Conservation (phyloP, 1,140 invertebrate genomes). For the Trichomalopsis sarcophagae region DNA sequence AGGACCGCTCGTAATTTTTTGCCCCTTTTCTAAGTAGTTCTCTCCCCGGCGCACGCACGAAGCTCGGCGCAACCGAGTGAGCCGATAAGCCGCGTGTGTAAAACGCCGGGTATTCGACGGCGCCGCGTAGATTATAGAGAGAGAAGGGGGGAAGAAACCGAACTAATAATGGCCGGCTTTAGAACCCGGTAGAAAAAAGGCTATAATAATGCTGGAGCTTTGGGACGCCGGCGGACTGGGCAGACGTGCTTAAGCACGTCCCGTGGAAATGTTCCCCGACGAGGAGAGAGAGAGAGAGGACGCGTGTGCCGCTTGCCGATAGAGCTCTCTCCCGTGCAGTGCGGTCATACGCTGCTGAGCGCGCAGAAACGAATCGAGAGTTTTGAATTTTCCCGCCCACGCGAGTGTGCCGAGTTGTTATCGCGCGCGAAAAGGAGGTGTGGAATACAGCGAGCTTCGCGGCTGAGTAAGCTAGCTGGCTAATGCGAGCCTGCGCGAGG, state of each 20-base stretch:
- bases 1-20: slow-evolving; percentile 39
- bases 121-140: no score
- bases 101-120: slow-evolving; percentile 5
- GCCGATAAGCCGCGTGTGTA: slow-evolving; percentile 30
- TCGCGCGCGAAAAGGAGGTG: neutral
- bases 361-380: neutral
- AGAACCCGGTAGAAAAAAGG: neutral
- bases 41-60: neutral
- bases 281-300: neutral
- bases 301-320: slow-evolving; percentile 27
- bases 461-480: neutral
- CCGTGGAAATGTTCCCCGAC: slow-evolving; percentile 8
- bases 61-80: neutral
- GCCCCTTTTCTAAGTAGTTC: slow-evolving; percentile 24
- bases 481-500: neutral
- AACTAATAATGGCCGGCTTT: slow-evolving; percentile 26
- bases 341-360: neutral
- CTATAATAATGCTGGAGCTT: neutral
- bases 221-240: neutral
- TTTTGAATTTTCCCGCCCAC: slow-evolving; percentile 6
- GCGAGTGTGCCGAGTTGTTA: neutral
- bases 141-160: no score
- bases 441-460: neutral
- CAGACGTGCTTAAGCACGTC: slow-evolving; percentile 28
- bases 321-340: neutral